These are phyloP conservation scores for Seira ritae DNA, from an alignment of 2,888 invertebrate genomes.

Conservation along the genomic window DNA sequence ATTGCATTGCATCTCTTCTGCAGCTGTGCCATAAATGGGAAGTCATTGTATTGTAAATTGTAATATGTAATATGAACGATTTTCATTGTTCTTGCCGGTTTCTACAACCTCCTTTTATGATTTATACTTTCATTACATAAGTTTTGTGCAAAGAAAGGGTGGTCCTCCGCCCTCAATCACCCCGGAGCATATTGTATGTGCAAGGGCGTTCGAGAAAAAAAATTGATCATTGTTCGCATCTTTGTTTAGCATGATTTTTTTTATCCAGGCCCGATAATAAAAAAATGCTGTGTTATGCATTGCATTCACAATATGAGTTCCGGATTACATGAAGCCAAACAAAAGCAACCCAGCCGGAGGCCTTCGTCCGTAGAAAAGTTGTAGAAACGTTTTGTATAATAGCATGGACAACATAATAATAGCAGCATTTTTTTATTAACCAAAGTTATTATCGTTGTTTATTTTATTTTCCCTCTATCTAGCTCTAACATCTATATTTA, in stretches of 20 bases:
- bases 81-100: not conserved
- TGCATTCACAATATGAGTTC: not conserved
- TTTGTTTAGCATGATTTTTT: not conserved
- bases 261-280: not conserved
- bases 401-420: not conserved
- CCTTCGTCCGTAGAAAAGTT: not conserved
- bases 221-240: not conserved
- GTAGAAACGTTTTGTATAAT: not conserved
- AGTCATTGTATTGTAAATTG: too few species aligned
- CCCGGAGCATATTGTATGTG: not conserved
- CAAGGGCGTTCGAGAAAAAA: not conserved
- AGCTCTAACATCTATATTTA: not conserved
- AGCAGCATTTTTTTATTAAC: not conserved
- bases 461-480: too few species aligned
- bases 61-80: not conserved
- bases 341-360: not conserved
- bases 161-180: conserved; percentile 27
- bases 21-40: too few species aligned
- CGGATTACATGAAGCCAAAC: not conserved
- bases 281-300: not conserved
- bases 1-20: too few species aligned
- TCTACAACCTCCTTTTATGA: not conserved
- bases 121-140: conserved; percentile 21
- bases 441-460: not conserved
- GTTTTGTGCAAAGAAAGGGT: conserved; percentile 58